These are phyloP conservation scores for Arremon aurantiirostris DNA, from an alignment of 2,797 vertebrate species.

Conservation along the genomic window DNA sequence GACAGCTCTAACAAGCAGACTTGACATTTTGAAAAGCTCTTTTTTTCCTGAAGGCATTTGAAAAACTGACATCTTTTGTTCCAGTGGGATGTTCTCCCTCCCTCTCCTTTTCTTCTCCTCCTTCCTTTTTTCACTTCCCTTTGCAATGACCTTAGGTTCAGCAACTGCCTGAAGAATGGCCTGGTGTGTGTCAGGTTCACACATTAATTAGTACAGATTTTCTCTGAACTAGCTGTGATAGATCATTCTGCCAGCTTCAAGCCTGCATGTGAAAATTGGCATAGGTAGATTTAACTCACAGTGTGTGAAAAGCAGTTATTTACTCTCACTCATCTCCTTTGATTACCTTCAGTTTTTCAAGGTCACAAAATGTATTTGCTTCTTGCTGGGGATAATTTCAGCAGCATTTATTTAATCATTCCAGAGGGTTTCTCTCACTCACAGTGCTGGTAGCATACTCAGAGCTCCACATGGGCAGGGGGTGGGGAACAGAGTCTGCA, in stretches of 20 bases:
- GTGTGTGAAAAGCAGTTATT: slow-evolving; percentile 26
- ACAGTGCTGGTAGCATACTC: fast-evolving
- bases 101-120: slow-evolving; percentile 20
- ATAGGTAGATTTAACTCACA: background rate
- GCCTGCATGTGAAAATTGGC: background rate
- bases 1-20: background rate
- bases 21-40: slow-evolving; percentile 27
- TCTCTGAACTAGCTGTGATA: slow-evolving; percentile 20
- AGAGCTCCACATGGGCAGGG: background rate
- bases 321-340: slow-evolving; percentile 37
- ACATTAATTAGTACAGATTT: slow-evolving; percentile 61
- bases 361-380: slow-evolving; percentile 36
- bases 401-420: slow-evolving; percentile 32
- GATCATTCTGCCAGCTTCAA: slow-evolving; percentile 36
- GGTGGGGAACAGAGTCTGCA: background rate
- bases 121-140: slow-evolving; percentile 29
- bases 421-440: background rate
- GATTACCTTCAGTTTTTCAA: slow-evolving; percentile 30
- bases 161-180: slow-evolving; percentile 29
- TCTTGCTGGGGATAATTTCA: slow-evolving; percentile 26
- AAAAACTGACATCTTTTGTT: slow-evolving; percentile 43
- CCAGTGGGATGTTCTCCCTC: background rate
- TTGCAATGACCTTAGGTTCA: slow-evolving; percentile 33
- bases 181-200: slow-evolving; percentile 34
- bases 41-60: background rate